Evolutionary conservation across 1,140 invertebrate genomes (phyloP), one percentile per base, ranked within the genome.

Genomic region (Penaeus chinensis): DNA sequence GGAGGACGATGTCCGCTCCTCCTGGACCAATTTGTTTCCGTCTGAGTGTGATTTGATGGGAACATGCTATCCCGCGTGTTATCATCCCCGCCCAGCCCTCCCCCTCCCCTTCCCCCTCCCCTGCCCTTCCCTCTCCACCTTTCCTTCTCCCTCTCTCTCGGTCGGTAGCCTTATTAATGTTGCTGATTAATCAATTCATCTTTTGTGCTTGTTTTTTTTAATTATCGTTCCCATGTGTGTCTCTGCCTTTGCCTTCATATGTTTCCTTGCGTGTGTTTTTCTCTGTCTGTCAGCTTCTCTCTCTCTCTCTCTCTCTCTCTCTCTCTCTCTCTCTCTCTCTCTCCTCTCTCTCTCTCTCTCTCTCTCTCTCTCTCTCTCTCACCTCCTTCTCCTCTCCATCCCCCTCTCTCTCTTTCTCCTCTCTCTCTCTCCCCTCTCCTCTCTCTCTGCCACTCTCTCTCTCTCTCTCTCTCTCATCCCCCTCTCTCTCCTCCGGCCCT

Each of bases 1-100:
- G 32, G 74, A 22, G 27, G 7, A 27, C 24, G 27, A 37, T 3
- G 74, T 77, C 32, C 20, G 20, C 32, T 77, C 20, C 66, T 77
- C 20, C 47, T 19, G 24, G 32, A 37, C 32, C 74, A 22, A 37
- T 37, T 47, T 37, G 27, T 77, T 77, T 20, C 22, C 74, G 54
- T 54, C 54, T 79, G 42, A 19, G 16, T 47, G 37, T 79, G 61
- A 79, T 79, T 79, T 60, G 27, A 79, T 79, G 61, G 54, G 54
- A 54, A 54, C 54, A 54, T 54, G 47, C 77, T 54, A 60, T 79
- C 61, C 61, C 47, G 10, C 24, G 22, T 16, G n/a, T 79, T 22
- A 79, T 79, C 77, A 79, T 54, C 27, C 61, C n/a, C 42, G 47
- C 82, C 37, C 47, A 10, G 1, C 74, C 27, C 37, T 7, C 47